phyloP scores from a whole-genome alignment of 2,888 invertebrate genomes.

The Melolontha melolontha region DNA sequence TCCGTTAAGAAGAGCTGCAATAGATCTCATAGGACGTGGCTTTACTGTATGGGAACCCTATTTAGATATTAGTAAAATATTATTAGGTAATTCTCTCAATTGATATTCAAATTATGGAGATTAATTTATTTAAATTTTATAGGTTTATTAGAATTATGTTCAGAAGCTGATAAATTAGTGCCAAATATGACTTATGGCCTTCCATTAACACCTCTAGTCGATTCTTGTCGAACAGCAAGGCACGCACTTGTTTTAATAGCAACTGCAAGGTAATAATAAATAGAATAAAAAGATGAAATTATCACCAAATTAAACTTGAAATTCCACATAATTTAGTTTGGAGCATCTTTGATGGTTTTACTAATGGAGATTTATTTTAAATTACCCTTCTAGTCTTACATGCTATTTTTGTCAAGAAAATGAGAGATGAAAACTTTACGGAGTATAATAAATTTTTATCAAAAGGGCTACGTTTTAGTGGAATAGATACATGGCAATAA shows the following conservation, averaged over 20 bases:
- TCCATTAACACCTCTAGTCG: constrained; percentile 94
- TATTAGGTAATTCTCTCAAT: constrained; percentile 69
- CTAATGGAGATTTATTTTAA: constrained; percentile 23
- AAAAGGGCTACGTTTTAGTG: too few species aligned
- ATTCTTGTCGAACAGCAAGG: constrained; percentile 96
- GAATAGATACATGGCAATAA: too few species aligned
- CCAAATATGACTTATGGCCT: constrained; percentile 95
- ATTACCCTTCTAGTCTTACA: too few species aligned
- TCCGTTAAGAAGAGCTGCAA: constrained; percentile 93
- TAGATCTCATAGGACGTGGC: constrained; percentile 96
- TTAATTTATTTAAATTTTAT: constrained; percentile 44
- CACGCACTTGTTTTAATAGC: constrained; percentile 97
- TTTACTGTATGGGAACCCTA: constrained; percentile 99
- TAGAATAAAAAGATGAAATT: constrained; percentile 57
- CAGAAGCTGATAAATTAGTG: constrained; percentile 90
- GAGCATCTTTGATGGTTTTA: constrained; percentile 74
- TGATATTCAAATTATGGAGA: neutral
- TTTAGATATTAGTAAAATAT: constrained; percentile 89
- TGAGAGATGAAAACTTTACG: too few species aligned
- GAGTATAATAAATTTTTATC: too few species aligned
- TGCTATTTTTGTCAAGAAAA: too few species aligned
- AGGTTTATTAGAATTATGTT: constrained; percentile 92
- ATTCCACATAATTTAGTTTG: constrained; percentile 67
- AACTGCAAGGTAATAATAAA: constrained; percentile 77
- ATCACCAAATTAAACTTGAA: too few species aligned